Evolutionary conservation across 2,113 vertebrate genomes (phyloP).

Genomic region (Tor tambroides): DNA sequence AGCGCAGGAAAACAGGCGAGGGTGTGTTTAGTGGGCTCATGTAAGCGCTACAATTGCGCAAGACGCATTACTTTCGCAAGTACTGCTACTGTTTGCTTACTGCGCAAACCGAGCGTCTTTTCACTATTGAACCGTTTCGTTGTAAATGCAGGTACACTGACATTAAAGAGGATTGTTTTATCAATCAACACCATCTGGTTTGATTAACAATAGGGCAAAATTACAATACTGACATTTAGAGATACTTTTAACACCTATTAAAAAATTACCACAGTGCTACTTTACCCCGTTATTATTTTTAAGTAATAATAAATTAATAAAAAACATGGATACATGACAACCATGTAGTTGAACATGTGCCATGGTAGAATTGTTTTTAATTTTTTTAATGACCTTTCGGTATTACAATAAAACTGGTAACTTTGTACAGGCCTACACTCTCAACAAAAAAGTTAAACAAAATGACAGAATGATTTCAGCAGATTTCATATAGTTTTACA

Average conservation of each 20-base stretch:
- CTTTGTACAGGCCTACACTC: neutral
- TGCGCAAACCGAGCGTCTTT: neutral
- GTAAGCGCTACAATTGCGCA: slow-evolving; percentile 13
- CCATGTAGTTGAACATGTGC: neutral
- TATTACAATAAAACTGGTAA: too few relatives aligned
- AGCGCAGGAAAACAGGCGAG: neutral
- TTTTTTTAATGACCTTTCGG: neutral
- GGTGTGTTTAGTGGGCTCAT: neutral
- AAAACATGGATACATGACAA: neutral
- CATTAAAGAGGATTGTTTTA: neutral
- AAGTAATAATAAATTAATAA: neutral
- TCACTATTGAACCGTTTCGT: neutral
- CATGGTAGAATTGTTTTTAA: neutral
- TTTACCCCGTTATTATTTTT: neutral
- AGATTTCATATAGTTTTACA: neutral
- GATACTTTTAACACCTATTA: neutral
- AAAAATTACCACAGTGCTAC: neutral
- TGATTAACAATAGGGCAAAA: too few relatives aligned
- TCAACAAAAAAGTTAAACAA: neutral
- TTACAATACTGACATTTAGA: neutral
- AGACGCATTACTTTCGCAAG: neutral
- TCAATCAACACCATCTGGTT: neutral
- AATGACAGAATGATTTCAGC: too few relatives aligned
- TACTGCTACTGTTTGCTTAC: neutral
- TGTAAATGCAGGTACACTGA: neutral